A percentile compares a stretch with the other conserved stretches of the same genome.
phyloP scores from a whole-genome alignment of 2,888 invertebrate genomes.

The Caradrina kadenii region DNA sequence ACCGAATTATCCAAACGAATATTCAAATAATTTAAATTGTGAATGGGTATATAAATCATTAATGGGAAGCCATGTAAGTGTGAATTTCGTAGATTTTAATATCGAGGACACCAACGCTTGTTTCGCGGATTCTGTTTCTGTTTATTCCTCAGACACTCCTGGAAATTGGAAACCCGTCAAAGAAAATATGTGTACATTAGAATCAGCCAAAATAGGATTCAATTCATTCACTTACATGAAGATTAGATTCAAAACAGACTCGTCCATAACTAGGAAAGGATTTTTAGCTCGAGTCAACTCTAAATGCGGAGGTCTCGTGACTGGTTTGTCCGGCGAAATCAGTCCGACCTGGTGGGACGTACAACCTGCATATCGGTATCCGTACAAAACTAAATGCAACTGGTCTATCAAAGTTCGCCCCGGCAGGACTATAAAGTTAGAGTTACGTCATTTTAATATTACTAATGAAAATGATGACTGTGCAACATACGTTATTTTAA shows the following conservation, averaged over 20 bases:
- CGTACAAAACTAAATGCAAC: slow-evolving; percentile 85
- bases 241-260: slow-evolving; percentile 92
- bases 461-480: slow-evolving; percentile 80
- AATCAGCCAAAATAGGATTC: slow-evolving; percentile 72
- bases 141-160: slow-evolving; percentile 90
- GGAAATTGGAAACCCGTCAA: slow-evolving; percentile 89
- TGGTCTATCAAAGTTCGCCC: slow-evolving; percentile 94
- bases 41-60: slow-evolving; percentile 93
- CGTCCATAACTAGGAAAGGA: slow-evolving; percentile 91
- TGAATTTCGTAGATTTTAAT: slow-evolving; percentile 90
- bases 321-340: slow-evolving; percentile 90
- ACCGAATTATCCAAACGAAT: slow-evolving; percentile 94
- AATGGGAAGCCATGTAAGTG: slow-evolving; percentile 90
- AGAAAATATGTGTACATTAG: slow-evolving; percentile 89
- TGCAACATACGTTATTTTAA: slow-evolving; percentile 88
- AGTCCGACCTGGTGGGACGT: slow-evolving; percentile 70
- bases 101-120: slow-evolving; percentile 91
- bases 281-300: slow-evolving; percentile 91
- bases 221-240: slow-evolving; percentile 91
- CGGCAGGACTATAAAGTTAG: slow-evolving; percentile 93
- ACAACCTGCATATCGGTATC: not conserved
- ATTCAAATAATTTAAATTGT: slow-evolving; percentile 92
- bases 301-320: slow-evolving; percentile 93
- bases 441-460: slow-evolving; percentile 92
- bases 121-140: slow-evolving; percentile 91